A percentile compares a stretch with the other conserved stretches of the same genome.
phyloP scores from a whole-genome alignment of 2,797 vertebrate species.

The Poeciliopsis gracilis region DNA sequence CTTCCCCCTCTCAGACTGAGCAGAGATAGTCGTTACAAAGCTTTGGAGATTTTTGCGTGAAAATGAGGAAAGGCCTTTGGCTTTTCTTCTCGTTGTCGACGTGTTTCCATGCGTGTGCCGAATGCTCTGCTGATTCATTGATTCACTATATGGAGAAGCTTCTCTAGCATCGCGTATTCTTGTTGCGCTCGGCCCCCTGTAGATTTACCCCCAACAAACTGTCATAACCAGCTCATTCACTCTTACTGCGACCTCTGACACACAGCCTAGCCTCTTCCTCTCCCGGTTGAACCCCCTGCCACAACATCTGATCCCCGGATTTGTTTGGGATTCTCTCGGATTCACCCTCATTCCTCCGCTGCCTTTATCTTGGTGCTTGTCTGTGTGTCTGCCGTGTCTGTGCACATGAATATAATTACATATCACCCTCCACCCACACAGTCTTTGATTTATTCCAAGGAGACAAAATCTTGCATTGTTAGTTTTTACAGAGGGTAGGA shows the following conservation, averaged over 20 bases:
- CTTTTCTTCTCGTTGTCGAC: conserved; percentile 36
- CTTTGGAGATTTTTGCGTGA: conserved; percentile 69
- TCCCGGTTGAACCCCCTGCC: conserved; percentile 11
- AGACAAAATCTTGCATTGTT: conserved; percentile 60
- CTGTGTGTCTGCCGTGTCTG: conserved; percentile 44
- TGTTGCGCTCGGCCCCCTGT: conserved; percentile 42
- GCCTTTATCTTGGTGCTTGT: conserved; percentile 36
- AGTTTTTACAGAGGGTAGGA: conserved; percentile 33
- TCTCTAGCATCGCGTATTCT: conserved; percentile 73
- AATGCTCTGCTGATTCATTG: conserved; percentile 33
- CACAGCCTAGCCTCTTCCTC: conserved; percentile 9
- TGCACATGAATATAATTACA: conserved; percentile 69
- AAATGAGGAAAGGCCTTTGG: conserved; percentile 59
- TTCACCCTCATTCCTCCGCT: conserved; percentile 53
- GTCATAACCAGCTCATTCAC: conserved; percentile 36
- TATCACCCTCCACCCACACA: conserved; percentile 60
- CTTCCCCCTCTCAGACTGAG: conserved; percentile 43
- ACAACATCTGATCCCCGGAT: conserved; percentile 67
- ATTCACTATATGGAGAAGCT: conserved; percentile 62
- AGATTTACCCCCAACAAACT: conserved; percentile 53
- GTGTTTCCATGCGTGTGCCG: conserved; percentile 21
- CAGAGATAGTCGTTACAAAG: conserved; percentile 61
- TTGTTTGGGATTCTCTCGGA: conserved; percentile 69
- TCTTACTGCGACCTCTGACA: conserved; percentile 33
- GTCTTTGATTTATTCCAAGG: conserved; percentile 58